Evolutionary conservation across 2,888 invertebrate species (phyloP), one percentile per base, ranked within the genome.

Genomic region (Phragmatobia fuliginosa): DNA sequence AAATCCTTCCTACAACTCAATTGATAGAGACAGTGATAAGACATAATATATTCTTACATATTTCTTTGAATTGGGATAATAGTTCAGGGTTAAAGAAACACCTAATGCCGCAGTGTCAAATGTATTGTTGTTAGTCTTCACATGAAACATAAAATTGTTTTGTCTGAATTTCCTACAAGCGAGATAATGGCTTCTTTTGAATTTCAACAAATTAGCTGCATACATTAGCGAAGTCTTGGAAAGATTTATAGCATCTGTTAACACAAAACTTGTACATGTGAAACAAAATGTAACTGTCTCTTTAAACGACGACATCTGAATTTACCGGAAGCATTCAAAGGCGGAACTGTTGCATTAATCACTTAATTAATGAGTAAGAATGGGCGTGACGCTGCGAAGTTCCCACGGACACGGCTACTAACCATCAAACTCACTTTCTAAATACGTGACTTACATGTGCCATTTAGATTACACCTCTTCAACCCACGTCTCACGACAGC

Each of bases 361-460:
- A 78, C 67, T 80, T 75, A 66, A 75, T 77, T 67, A 74, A 80
- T 31, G 21, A 70, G 62, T 71, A 74, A 67, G 75, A 67, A 75
- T 78, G 73, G 74, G 73, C 74, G 76, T 75, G 75, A 79, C 74
- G 66, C 71, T 75, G 73, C 72, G 62, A 67, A 74, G 76, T 79
- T 84, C 82, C 75, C 85, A 80, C 83, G 78, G 83, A 75, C 81
- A 78, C 76, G 78, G 64, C 56, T 38, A 36, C 62, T 68, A 70
- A 72, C 69, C 83, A 79, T 72, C 65, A 73, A 76, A 82, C 77
- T 85, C 85, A 82, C 85, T 85, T 85, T 85, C 85, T 85, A 84
- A 79, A 76, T 68, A 69, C 70, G 70, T 76, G 62, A 72, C 62
- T 77, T 69, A 66, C 66, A 64, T 62, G 68, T 71, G 52, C 64